Base-by-base conservation (phyloP, 2,797 vertebrate species). In the Garrulus glandarius region DNA sequence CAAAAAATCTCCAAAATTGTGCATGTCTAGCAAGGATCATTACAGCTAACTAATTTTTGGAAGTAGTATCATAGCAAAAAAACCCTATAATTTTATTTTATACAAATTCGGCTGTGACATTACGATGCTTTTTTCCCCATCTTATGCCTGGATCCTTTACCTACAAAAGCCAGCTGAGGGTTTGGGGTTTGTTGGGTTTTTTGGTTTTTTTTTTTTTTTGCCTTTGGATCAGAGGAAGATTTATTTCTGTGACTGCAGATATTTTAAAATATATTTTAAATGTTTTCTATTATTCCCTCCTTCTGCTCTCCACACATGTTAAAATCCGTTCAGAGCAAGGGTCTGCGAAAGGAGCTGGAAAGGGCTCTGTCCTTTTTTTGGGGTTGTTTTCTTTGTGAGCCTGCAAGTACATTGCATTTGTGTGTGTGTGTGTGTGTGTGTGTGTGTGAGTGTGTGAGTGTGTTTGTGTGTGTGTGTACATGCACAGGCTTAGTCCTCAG, bases 401-500 rank as follows among this genome's bases (percentile, higher is more conserved):
- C 89, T 91, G 90, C 59, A 60, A 85, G 71, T 90, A 19, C 91
- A 32, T 76, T 69, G 88, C 46, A 43, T 94, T 89, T 94, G 36
- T 46, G 56, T 61, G 49, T 55, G 36, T 36, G 70, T 41, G 47
- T 32, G 49, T 29, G 75, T 30, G 41, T 41, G 41, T 43, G 43
- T 9, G 46, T 6, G 43, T 10, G 71, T 4, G 46, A 20, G 43
- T 52, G 50, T 93, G 61, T 68, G 75, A 14, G 15, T 78, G 64
- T 69, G 27, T 69, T 4, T 79, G 82, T 92, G 91, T 87, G 81
- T 90, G 56, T 86, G 91, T 91, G 93, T 96, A 85, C 84, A 98
- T 98, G 87, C 98, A 97, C 98, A 97, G 96, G 97, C 98, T 98
- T 95, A 98, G 99, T 99, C 99, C 99, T 99, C 99, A 99, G 99